These are phyloP conservation scores for Diloba caeruleocephala DNA, from an alignment of 2,888 invertebrate genomes.

Conservation along the genomic window DNA sequence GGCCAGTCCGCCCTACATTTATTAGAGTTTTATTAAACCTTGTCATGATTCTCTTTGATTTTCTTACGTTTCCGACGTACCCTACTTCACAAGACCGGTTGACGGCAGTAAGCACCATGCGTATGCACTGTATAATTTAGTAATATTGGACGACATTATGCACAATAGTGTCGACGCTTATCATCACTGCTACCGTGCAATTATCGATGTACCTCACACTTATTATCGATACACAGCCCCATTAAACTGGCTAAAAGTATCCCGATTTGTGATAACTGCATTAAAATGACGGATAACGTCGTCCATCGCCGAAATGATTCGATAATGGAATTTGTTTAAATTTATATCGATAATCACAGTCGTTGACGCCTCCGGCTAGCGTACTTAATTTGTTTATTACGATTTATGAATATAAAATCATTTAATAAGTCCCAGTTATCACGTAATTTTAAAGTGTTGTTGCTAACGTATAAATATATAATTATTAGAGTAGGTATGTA, in stretches of 20 bases:
- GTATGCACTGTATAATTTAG: constrained; percentile 77
- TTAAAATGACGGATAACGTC: constrained; percentile 78
- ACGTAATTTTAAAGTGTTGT: constrained; percentile 62
- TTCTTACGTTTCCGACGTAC: constrained; percentile 25
- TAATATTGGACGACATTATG: constrained; percentile 82
- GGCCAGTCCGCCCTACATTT: too few relatives aligned
- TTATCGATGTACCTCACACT: constrained; percentile 76
- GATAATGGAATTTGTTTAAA: constrained; percentile 75
- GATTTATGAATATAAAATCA: constrained; percentile 71
- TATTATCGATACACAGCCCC: constrained; percentile 73
- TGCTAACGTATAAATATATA: constrained; percentile 46
- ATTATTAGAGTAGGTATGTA: constrained; percentile 44
- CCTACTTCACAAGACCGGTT: constrained; percentile 61
- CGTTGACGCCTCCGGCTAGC: constrained; percentile 51
- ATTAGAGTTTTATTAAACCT: background rate
- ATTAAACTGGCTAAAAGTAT: constrained; percentile 67
- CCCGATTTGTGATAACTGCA: constrained; percentile 77
- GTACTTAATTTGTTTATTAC: constrained; percentile 71
- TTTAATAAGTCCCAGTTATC: constrained; percentile 64
- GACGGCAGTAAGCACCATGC: constrained; percentile 44
- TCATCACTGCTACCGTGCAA: constrained; percentile 78
- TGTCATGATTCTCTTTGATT: constrained; percentile 6
- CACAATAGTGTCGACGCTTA: constrained; percentile 82
- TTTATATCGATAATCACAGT: constrained; percentile 74
- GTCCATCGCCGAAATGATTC: constrained; percentile 58